phyloP scores from a whole-genome alignment of 2,113 vertebrate species.

The Gallinago undulata region DNA sequence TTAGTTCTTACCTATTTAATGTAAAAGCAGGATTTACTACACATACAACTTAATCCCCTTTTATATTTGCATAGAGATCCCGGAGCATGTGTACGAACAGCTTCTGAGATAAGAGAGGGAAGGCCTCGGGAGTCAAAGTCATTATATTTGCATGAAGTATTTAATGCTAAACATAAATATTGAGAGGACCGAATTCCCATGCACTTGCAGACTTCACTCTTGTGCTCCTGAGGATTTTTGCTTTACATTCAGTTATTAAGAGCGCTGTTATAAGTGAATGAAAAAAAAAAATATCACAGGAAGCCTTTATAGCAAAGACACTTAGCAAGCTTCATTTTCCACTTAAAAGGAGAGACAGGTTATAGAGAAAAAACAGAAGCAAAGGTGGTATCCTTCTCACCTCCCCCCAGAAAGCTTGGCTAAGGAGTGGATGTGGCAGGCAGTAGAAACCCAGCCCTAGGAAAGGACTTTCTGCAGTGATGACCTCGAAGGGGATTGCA shows the following conservation, averaged over 20 bases:
- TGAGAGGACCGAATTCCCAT: not conserved
- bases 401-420: not conserved
- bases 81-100: not conserved
- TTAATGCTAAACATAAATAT: slow-evolving; percentile 61
- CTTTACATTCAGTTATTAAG: slow-evolving; percentile 1
- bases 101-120: slow-evolving; percentile 46
- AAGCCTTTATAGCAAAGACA: not conserved
- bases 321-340: not conserved
- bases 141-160: slow-evolving; percentile 59
- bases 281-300: not conserved
- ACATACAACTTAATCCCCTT: slow-evolving; percentile 11
- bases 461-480: not conserved
- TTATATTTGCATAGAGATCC: not conserved
- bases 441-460: not conserved
- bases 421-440: not conserved
- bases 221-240: not conserved
- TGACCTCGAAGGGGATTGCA: not conserved
- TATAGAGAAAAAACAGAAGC: not conserved
- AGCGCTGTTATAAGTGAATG: not conserved
- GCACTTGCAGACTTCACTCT: slow-evolving; percentile 15
- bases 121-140: not conserved
- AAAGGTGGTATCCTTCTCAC: not conserved
- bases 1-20: slow-evolving; percentile 6
- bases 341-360: not conserved
- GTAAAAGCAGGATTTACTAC: slow-evolving; percentile 28